These are phyloP conservation scores for Rallus crepitans DNA, from an alignment of 2,797 vertebrate genomes.

Conservation along the genomic window DNA sequence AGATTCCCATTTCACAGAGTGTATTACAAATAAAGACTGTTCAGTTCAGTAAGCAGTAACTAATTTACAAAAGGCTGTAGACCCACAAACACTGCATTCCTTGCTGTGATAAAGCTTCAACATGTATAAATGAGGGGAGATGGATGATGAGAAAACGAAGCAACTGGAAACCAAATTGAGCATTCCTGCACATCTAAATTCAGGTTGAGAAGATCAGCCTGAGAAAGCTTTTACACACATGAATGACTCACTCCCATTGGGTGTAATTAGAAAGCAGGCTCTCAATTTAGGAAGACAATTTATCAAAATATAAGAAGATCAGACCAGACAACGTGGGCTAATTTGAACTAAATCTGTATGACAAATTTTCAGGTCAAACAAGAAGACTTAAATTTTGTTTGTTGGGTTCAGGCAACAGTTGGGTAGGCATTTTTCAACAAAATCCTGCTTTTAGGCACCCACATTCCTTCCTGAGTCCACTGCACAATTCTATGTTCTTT, in stretches of 20 bases:
- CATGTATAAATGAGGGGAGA: background rate
- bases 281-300: background rate
- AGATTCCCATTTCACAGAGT: background rate
- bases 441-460: background rate
- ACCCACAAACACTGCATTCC: background rate
- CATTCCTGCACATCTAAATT: background rate
- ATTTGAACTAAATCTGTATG: background rate
- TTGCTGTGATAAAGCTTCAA: background rate
- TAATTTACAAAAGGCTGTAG: background rate
- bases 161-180: background rate
- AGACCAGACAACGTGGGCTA: background rate
- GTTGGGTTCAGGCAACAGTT: background rate
- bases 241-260: accelerated
- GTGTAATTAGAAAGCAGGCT: background rate
- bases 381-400: background rate
- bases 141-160: background rate
- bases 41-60: background rate
- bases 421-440: background rate
- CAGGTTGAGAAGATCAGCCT: background rate
- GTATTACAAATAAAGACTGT: background rate
- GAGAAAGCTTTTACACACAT: background rate
- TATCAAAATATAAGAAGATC: background rate
- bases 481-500: background rate
- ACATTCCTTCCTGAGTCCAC: background rate
- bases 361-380: background rate